Evolutionary conservation across 2,888 invertebrate genomes (phyloP).

Genomic region (Caradrina clavipalpis): DNA sequence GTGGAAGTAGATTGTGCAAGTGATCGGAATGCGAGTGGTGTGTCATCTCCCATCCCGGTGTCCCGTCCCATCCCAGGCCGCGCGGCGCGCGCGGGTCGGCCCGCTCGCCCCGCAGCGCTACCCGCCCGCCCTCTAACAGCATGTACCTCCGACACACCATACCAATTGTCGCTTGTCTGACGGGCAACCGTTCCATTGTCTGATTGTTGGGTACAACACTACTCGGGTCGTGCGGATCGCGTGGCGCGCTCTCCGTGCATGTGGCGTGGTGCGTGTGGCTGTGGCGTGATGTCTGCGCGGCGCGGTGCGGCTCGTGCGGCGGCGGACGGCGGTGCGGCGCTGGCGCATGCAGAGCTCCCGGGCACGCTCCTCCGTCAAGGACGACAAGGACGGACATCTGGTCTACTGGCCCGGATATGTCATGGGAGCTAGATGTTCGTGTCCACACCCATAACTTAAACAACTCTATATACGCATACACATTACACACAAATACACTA

Average conservation of each 20-base stretch:
- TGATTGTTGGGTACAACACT: slow-evolving; percentile 92
- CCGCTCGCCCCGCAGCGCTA: slow-evolving; percentile 72
- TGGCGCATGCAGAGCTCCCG: slow-evolving; percentile 94
- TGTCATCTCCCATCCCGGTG: slow-evolving; percentile 69
- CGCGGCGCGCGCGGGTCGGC: slow-evolving; percentile 71
- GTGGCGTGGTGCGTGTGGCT: slow-evolving; percentile 74
- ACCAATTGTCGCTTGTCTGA: slow-evolving; percentile 91
- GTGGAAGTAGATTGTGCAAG: slow-evolving; percentile 71
- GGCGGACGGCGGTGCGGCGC: slow-evolving; percentile 67
- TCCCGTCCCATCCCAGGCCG: slow-evolving; percentile 66
- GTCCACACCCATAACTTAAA: slow-evolving; percentile 92
- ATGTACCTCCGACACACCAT: slow-evolving; percentile 89
- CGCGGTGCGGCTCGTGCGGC: slow-evolving; percentile 63
- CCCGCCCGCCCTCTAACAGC: slow-evolving; percentile 89
- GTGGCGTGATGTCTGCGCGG: slow-evolving; percentile 69
- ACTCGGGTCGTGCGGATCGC: slow-evolving; percentile 90
- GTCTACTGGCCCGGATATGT: slow-evolving; percentile 99
- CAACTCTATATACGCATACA: slow-evolving; percentile 68
- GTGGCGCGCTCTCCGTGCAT: slow-evolving; percentile 88
- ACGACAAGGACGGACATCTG: slow-evolving; percentile 99
- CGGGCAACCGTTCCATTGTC: slow-evolving; percentile 92
- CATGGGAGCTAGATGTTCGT: slow-evolving; percentile 99
- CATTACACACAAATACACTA: slow-evolving; percentile 39
- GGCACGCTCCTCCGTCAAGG: slow-evolving; percentile 97
- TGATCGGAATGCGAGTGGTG: slow-evolving; percentile 69